Conservation (phyloP, 2,113 vertebrate genomes). For the Brachypodius melanocephalos region DNA sequence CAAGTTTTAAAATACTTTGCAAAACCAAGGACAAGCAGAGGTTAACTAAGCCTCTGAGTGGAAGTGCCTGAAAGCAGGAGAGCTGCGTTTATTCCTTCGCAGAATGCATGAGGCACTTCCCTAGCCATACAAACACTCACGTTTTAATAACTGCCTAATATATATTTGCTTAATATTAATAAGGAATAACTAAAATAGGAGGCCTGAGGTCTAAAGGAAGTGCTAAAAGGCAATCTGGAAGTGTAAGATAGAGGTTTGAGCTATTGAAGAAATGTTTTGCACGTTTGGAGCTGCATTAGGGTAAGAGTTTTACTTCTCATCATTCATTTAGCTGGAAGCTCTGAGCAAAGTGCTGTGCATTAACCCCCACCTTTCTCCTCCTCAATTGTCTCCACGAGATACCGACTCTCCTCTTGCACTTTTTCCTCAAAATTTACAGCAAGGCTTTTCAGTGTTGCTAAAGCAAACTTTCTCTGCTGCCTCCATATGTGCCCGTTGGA, state of each 20-base stretch:
- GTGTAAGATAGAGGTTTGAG: not conserved
- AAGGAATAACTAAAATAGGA: not conserved
- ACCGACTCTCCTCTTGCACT: conserved; percentile 78
- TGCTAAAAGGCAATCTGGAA: not conserved
- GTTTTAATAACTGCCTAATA: not conserved
- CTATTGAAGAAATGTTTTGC: not conserved
- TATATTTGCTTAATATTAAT: not conserved
- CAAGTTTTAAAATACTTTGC: conserved; percentile 63
- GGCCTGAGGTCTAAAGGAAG: not conserved
- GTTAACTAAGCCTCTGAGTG: conserved; percentile 34
- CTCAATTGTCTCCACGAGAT: conserved; percentile 67
- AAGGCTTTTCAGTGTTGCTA: conserved; percentile 77
- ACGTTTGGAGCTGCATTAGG: accelerated
- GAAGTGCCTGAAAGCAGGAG: not conserved
- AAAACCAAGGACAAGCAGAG: conserved; percentile 63
- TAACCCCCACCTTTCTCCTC: conserved; percentile 71
- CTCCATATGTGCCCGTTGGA: conserved; percentile 74
- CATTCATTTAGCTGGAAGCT: not conserved
- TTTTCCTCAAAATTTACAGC: conserved; percentile 74
- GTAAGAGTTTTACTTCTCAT: not conserved
- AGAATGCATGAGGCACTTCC: not conserved
- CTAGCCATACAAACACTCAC: not conserved
- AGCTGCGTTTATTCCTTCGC: not conserved
- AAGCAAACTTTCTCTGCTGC: conserved; percentile 77
- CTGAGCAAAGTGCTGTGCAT: not conserved